phyloP scores from a whole-genome alignment of 2,797 vertebrate genomes.

The Falco berigora region DNA sequence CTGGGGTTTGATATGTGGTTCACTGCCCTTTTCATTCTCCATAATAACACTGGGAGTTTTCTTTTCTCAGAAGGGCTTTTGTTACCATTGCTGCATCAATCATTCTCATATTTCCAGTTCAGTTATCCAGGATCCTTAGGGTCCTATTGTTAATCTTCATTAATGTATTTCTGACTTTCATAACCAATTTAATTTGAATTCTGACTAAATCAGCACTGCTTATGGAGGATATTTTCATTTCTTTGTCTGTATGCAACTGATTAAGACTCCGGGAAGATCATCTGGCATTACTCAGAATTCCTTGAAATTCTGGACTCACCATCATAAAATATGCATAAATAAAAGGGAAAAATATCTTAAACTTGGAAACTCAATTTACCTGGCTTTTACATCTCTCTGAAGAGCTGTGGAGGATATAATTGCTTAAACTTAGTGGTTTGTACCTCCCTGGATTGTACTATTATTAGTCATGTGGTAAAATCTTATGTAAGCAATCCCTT shows the following conservation, averaged over 20 bases:
- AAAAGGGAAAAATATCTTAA: not conserved
- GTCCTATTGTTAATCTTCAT: conserved; percentile 56
- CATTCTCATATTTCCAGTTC: conserved; percentile 35
- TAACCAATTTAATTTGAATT: conserved; percentile 40
- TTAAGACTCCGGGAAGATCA: not conserved
- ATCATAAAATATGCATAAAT: not conserved
- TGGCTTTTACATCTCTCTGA: not conserved
- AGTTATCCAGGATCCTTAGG: conserved; percentile 13
- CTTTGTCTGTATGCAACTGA: not conserved
- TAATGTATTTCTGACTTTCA: conserved; percentile 32
- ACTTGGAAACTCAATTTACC: not conserved
- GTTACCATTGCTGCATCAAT: conserved; percentile 4
- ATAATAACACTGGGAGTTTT: not conserved
- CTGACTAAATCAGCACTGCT: not conserved
- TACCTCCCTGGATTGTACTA: not conserved
- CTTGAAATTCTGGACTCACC: not conserved
- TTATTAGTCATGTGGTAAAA: not conserved
- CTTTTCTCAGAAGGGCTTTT: conserved; percentile 29
- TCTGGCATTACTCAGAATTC: not conserved
- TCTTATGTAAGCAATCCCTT: not conserved
- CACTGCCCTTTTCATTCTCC: not conserved
- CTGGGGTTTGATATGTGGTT: not conserved
- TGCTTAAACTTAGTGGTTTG: not conserved
- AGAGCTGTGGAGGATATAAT: not conserved
- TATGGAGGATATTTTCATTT: not conserved